Percentiles rank a stretch among this genome's conserved stretches.
Conservation (phyloP, 2,113 vertebrate genomes). For the Dipodomys merriami region DNA sequence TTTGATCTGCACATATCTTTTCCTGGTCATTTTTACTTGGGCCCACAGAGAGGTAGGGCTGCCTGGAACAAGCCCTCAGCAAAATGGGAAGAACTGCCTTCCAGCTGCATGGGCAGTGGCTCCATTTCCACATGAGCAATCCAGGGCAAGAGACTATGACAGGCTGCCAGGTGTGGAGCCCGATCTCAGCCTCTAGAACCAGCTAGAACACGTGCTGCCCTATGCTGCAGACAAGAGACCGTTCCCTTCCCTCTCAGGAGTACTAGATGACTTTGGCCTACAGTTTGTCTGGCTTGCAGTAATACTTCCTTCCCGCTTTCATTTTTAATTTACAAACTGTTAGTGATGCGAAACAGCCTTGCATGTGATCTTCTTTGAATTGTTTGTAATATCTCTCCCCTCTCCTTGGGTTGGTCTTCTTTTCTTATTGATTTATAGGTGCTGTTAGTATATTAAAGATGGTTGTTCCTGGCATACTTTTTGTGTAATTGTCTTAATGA, state of each 20-base stretch:
- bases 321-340: slow-evolving; percentile 2
- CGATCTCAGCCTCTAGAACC: too few species aligned
- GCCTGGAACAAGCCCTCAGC: not conserved
- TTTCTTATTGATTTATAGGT: slow-evolving; percentile 32
- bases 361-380: not conserved
- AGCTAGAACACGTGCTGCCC: not conserved
- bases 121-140: not conserved
- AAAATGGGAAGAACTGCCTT: not conserved
- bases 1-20: not conserved
- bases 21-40: not conserved
- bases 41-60: not conserved
- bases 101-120: not conserved
- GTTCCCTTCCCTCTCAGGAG: not conserved
- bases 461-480: not conserved
- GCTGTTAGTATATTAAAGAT: slow-evolving; percentile 28
- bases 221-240: not conserved
- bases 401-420: not conserved
- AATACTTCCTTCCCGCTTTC: not conserved
- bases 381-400: not conserved
- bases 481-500: not conserved
- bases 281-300: not conserved
- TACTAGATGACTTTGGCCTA: not conserved
- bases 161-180: not conserved
- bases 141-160: not conserved
- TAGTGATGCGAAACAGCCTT: not conserved